Evolutionary conservation across 2,113 vertebrate species (phyloP), one percentile per base, ranked within the genome.

Genomic region (Mustela nigripes): DNA sequence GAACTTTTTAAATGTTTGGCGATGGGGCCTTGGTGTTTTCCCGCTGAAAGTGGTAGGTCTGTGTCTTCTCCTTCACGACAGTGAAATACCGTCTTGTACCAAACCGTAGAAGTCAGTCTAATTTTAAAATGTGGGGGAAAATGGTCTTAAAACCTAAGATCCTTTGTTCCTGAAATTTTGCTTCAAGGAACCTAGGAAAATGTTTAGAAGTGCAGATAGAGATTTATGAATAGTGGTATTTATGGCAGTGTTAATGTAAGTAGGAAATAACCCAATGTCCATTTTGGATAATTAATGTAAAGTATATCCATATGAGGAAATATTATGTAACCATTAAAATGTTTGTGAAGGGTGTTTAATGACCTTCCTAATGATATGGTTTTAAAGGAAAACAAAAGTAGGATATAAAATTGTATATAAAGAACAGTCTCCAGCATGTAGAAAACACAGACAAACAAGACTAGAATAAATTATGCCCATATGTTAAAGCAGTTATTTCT

Each of bases 301-400:
- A 24, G 16, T 74, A 92, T 87, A 87, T 39, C 60, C 58, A n/a
- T 2, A 36, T 18, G n/a, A 73, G 73, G 28, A 90, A 82, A 84
- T 87, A 36, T 58, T 50, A 65, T 14, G 7, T 65, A 65, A 85
- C 24, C n/a, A 94, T 67, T 39, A 56, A 82, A 79, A 67, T 81
- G 58, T 65, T 74, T 67, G 16, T 74, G 14, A 71, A 62, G 65
- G 33, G 48, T 39, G 21, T 53, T 80, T 80, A 82, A 73, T n/a
- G 11, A 56, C 22, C 21, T 73, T 36, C 9, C 14, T 63, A 76
- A 62, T 87, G 36, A 58, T 78, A 91, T 11, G 19, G 42, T 48
- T 89, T 94, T 86, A 80, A 92, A 94, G 36, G 36, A 53, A 89
- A 95, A 69, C 65, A 53, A 76, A 91, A 74, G n/a, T 36, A 28